Base-by-base conservation (phyloP, 2,888 invertebrate genomes). In the Dione juno region DNA sequence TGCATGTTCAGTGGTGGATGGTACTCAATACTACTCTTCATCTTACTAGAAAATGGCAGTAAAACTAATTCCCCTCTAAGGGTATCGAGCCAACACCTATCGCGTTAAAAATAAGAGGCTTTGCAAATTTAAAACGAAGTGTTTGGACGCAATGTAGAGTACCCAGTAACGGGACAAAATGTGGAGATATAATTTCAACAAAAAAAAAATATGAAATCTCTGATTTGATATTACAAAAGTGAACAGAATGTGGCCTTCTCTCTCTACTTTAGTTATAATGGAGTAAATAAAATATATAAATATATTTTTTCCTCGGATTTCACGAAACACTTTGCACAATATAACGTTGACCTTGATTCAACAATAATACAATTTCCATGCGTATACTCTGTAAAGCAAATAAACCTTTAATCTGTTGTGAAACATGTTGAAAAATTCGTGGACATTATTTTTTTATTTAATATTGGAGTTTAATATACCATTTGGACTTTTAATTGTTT, bases 231-330 rank as follows among this genome's bases (percentile, higher is more conserved):
- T 50, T 52, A 21, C 52, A 52, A 52, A 8, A 21, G 21, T 53
- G 13, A 21, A 53, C 52, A 53, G 21, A 28, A 28, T 53, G 7
- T n/a, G 28, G 10, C 54, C 54, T 54, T 37, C 54, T 54, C 54
- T 37, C 54, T 54, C 54, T 11, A 16, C 0, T 19, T 57, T n/a
- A 35, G n/a, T n/a, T 54, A 28, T 54, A 54, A n/a, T 57, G 9
- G 35, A 61, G 41, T 61, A 45, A 45, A 61, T 61, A 45, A 45
- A 45, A 14, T 21, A 21, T 57, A 43, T 59, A 41, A 59, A 59
- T 43, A 21, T n/a, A 43, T 7, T 43, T 28, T 45, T n/a, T 45
- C 45, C 14, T 61, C 6, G 1, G 10, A 45, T 8, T 45, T 45
- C 45, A 45, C 43, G 28, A 61, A 43, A 61, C 28, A 50, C n/a